Evolutionary conservation across 2,797 vertebrate species (phyloP), one percentile per base, ranked within the genome.

Genomic region (Premnoplex brunnescens): DNA sequence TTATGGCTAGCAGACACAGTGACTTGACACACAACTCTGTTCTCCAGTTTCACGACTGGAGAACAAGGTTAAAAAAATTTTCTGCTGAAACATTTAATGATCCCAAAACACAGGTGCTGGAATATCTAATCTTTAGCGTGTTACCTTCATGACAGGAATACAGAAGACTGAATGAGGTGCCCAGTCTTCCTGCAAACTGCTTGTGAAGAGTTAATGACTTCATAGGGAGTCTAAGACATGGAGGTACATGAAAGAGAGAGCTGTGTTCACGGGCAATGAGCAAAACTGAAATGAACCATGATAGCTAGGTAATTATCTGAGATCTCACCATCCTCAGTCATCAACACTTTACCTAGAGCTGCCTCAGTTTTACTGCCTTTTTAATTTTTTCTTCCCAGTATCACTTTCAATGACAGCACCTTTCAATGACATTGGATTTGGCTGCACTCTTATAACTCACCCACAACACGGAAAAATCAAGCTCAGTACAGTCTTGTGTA

Each of bases 211-310:
- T 46, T n/a, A 71, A 36, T 51, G 19, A 12, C 48, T 83, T 88
- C 15, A 15, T 6, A 36, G 12, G 15, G 17, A 71, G 10, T 44
- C 22, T 6, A 52, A 60, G 18, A 48, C 1, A 0, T 14, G 8
- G 12, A 68, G 6, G 6, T 37, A 23, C 19, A 26, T 17, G 43
- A 13, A 64, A 59, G 34, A 58, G 24, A 17, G 24, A n/a, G 15
- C 21, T 44, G 41, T 64, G 41, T 18, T 21, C 6, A 14, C 2
- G 4, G 41, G 2, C 23, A 72, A 12, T 7, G 7, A 59, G 20
- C 16, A 52, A 44, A 68, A 16, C 2, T 22, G 8, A 69, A 9
- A 30, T 9, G 16, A 78, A 20, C 9, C 11, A 5, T 12, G 15
- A 19, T 67, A 78, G 14, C 3, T 14, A 39, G 12, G 9, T 8